phyloP scores from a whole-genome alignment of 2,797 vertebrate species.

The Enteromius anoplus region DNA sequence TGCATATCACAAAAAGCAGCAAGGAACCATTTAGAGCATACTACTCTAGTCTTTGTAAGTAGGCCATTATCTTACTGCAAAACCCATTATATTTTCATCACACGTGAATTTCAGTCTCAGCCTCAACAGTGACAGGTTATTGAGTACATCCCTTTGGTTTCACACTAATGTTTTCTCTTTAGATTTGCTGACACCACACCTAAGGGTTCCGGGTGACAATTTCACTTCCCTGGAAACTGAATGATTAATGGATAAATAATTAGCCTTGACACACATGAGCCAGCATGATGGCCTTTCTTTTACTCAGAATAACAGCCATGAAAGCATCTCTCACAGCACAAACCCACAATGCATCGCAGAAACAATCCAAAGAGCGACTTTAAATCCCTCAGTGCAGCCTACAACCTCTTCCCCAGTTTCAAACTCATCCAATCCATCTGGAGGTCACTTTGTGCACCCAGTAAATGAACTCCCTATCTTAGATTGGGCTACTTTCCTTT shows the following conservation, averaged over 20 bases:
- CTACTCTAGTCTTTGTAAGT: conserved; percentile 61
- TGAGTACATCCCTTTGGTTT: conserved; percentile 1
- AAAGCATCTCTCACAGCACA: conserved; percentile 15
- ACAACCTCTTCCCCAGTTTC: conserved; percentile 52
- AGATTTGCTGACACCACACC: conserved; percentile 26
- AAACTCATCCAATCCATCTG: conserved; percentile 62
- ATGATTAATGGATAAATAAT: conserved; percentile 12
- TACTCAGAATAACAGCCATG: conserved; percentile 10
- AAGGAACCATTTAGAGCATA: not conserved
- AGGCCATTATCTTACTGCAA: conserved; percentile 64
- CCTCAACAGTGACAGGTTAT: not conserved
- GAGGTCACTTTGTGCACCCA: conserved; percentile 65
- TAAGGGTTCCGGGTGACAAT: not conserved
- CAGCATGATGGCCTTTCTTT: conserved; percentile 24
- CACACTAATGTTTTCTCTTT: not conserved
- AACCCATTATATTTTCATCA: conserved; percentile 68
- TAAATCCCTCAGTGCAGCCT: conserved; percentile 52
- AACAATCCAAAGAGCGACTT: conserved; percentile 44
- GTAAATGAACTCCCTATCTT: conserved; percentile 63
- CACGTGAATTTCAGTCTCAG: conserved; percentile 36
- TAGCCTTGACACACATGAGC: not conserved
- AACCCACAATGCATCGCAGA: conserved; percentile 48
- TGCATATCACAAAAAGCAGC: conserved; percentile 2
- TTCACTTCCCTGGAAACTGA: conserved; percentile 11
- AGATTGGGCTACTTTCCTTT: conserved; percentile 60